Base-by-base conservation (phyloP, 2,888 invertebrate species). In the Xestia xanthographa region DNA sequence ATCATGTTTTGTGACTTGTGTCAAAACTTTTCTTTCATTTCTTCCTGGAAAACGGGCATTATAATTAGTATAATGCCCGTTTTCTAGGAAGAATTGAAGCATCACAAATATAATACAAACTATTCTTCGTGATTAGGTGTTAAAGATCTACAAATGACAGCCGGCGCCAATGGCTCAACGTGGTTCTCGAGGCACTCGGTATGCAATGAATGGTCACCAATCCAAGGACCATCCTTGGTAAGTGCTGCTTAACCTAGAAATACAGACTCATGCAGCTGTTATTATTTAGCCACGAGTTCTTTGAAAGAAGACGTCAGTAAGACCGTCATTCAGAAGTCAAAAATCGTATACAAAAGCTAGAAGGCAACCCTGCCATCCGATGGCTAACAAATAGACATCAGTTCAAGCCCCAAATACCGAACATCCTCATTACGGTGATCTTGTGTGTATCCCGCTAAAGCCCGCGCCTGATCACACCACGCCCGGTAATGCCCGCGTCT, bases 391-490 rank as follows among this genome's bases (percentile, higher is more conserved):
- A 69, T 34, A 60, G 34, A 22, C 43, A 45, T 53, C 60, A 62
- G 26, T 71, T 62, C 22, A 5, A 45, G 26, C 50, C 43, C 60
- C 60, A 70, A 79, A 70, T 20, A 79, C 71, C 34, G 60, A 70
- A 79, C 60, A 71, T 77, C 79, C 43, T 77, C 50, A 79, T 77
- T 50, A 79, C 43, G 9, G 48, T 50, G 58, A 76, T 70, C 77
- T 41, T 41, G 26, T n/a, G 53, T 4, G 43, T 34, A 60, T n/a
- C 43, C 43, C 73, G 43, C n/a, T 72, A 72, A 73, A 73, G 73
- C 38, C 38, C 50, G 48, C 48, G 11, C 11, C 26, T 29, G 71
- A 70, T 48, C 70, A 38, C 29, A 5, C 48, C 58, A 56, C 26
- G 41, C 41, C 22, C 72, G 41, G 72, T 72, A 72, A 72, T 72